A percentile compares a stretch with the other conserved stretches of the same genome.
These are phyloP conservation scores for Nasonovia ribisnigri DNA, from an alignment of 2,888 invertebrate genomes.

Conservation along the genomic window DNA sequence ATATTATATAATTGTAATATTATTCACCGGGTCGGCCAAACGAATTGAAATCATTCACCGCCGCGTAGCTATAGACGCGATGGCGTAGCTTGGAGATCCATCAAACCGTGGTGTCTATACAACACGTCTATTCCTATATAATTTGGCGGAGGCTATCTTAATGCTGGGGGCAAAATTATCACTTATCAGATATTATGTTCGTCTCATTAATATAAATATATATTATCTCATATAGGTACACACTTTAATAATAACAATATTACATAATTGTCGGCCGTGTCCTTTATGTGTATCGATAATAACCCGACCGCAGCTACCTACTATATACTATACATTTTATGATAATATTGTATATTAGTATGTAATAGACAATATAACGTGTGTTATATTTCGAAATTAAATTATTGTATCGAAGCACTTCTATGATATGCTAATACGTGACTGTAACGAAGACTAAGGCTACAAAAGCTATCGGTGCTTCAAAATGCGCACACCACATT, in stretches of 20 bases:
- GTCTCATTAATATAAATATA: neutral
- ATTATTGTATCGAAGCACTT: neutral
- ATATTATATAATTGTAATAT: neutral
- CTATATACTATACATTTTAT: neutral
- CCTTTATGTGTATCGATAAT: neutral
- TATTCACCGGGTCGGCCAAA: neutral
- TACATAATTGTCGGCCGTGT: neutral
- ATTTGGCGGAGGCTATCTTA: neutral
- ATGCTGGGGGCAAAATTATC: neutral
- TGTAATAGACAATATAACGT: neutral
- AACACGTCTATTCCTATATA: neutral
- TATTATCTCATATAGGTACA: no score
- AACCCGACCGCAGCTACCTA: neutral
- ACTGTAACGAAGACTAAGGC: neutral
- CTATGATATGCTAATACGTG: neutral
- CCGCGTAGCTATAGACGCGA: neutral
- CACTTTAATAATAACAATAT: neutral
- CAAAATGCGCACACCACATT: neutral
- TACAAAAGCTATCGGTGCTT: neutral
- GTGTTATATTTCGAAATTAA: neutral
- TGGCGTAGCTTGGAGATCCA: neutral
- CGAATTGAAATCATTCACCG: constrained; percentile 23
- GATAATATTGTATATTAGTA: no score
- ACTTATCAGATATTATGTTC: neutral
- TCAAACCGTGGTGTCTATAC: neutral